phyloP scores from a whole-genome alignment of 1,140 invertebrate genomes.

The Cotesia vestalis region DNA sequence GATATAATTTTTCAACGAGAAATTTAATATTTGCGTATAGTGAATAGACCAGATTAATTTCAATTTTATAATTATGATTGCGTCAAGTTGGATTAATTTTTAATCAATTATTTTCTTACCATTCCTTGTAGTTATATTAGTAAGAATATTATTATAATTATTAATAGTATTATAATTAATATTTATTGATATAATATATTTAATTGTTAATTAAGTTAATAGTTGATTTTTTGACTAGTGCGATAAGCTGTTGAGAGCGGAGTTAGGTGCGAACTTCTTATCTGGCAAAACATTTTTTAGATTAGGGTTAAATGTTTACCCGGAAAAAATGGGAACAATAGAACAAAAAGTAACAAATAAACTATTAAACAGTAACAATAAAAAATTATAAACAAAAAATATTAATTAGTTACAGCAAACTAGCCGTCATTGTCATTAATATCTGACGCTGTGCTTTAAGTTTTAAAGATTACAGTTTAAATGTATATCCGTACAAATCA shows the following conservation, averaged over 20 bases:
- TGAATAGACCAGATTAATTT: no score
- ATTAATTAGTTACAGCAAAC: background rate
- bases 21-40: no score
- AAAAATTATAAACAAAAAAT: conserved; percentile 15
- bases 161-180: conserved; percentile 26
- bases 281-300: conserved; percentile 53
- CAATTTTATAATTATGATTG: no score
- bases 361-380: background rate
- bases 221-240: conserved; percentile 38
- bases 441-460: background rate
- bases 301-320: conserved; percentile 43
- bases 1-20: no score
- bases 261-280: conserved; percentile 53
- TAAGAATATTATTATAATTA: no score
- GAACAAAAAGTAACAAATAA: background rate
- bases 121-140: no score
- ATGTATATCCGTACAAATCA: background rate
- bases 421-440: background rate
- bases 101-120: no score
- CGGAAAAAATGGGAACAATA: conserved; percentile 14
- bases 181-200: background rate
- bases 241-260: conserved; percentile 46
- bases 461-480: conserved; percentile 7
- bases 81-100: no score
- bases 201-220: background rate